Conservation (phyloP, 2,113 vertebrate genomes). For the Neomonachus schauinslandi region DNA sequence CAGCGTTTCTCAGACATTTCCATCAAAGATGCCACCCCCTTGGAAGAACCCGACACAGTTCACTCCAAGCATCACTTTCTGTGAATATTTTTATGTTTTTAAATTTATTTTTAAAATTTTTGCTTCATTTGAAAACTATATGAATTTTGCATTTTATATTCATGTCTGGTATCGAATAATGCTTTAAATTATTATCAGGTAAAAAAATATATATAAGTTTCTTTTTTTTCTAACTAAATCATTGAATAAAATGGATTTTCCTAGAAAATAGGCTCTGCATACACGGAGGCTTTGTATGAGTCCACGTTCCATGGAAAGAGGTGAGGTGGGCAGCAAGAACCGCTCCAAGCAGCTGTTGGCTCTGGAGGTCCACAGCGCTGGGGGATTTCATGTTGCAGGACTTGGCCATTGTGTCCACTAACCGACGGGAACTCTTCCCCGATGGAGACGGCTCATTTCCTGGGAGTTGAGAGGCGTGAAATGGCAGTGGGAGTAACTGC, state of each 20-base stretch:
- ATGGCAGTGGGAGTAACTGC: constrained; percentile 52
- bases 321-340: background rate
- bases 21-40: background rate
- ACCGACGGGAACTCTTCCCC: background rate
- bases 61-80: background rate
- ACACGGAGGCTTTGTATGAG: background rate
- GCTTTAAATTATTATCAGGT: background rate
- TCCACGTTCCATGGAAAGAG: background rate
- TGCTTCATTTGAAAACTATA: background rate
- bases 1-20: background rate
- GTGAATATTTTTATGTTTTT: background rate
- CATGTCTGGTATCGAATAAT: background rate
- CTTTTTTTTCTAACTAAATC: background rate
- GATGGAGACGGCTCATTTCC: constrained; percentile 48
- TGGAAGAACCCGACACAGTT: background rate
- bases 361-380: background rate
- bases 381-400: constrained; percentile 32
- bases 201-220: background rate
- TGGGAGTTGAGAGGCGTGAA: constrained; percentile 26
- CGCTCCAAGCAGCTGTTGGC: background rate
- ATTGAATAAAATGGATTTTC: background rate
- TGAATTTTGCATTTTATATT: background rate
- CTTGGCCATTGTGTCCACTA: constrained; percentile 50
- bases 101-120: background rate
- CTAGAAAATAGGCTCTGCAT: background rate